Base-by-base conservation (phyloP, 1,140 invertebrate genomes). In the Nephila pilipes region DNA sequence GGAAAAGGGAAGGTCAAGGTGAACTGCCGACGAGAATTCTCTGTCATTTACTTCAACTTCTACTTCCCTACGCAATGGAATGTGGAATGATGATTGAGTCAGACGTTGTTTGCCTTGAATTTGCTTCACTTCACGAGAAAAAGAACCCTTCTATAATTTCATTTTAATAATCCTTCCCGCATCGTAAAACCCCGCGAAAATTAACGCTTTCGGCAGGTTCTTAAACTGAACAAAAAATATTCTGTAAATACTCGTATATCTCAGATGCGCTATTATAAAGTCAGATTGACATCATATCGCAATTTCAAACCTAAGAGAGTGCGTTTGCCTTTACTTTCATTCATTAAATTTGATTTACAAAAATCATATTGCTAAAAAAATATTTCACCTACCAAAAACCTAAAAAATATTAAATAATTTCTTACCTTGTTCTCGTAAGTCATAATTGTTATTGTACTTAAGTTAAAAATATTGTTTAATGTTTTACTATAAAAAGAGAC, bases 1-100 rank as follows among this genome's bases (percentile, higher is more conserved):
- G 87, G 25, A 89, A 89, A 89, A 89, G 87, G 65, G 87, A 89
- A 89, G 87, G 87, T 89, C 87, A 89, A 89, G 87, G 87, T 25
- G 46, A 89, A 57, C 87, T 79, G 65, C 87, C 22, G 87, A 46
- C 38, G 16, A 79, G 65, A 32, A 79, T 55, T 57, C 65, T 58
- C 60, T 75, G 63, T 55, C 63, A 55, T 63, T 75, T 75, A 75
- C 63, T 65, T 65, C n/a, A 65, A 65, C 63, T 65, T 65, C 63
- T 65, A 65, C 69, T 75, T 75, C 69, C 69, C 69, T 75, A 20
- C 69, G 12, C 32, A 12, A 29, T 75, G 32, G 69, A 75, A 75
- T 75, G 69, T 75, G 87, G 87, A 69, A 79, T 29, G 87, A 75
- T 75, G 87, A 89, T 89, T 89, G 87, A 89, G 46, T 80, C 69